These are phyloP conservation scores for Mastigias papua DNA, from an alignment of 30 jellyfish, hydroid and myxozoan species.

Conservation along the genomic window DNA sequence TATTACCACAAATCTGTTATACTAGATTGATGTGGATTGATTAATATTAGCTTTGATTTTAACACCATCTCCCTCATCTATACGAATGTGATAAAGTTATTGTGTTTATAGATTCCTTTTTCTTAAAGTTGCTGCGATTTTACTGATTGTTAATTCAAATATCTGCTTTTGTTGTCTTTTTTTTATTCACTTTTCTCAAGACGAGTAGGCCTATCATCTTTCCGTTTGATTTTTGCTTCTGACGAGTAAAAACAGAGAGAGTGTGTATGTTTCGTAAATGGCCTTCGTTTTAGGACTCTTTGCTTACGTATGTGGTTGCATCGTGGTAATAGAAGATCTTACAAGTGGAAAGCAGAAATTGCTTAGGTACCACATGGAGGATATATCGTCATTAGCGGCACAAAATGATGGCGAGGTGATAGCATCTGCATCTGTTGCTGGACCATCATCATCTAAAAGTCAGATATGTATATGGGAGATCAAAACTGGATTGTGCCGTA, in stretches of 20 bases:
- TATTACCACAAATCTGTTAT: too few species aligned
- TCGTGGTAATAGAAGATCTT: slow-evolving; percentile 81
- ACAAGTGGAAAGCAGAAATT: slow-evolving; percentile 74
- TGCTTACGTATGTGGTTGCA: slow-evolving; percentile 83
- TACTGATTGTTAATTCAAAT: too few species aligned
- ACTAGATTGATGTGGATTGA: too few species aligned
- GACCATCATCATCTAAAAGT: slow-evolving; percentile 46
- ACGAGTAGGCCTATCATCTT: background rate
- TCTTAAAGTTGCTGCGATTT: too few species aligned
- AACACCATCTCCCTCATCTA: too few species aligned
- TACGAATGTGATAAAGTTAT: too few species aligned
- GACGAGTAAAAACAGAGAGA: too few species aligned
- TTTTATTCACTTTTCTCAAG: background rate
- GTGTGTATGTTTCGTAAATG: too few species aligned
- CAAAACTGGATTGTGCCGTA: slow-evolving; percentile 68
- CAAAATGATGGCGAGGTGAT: slow-evolving; percentile 90
- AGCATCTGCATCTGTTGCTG: slow-evolving; percentile 84
- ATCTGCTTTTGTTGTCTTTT: background rate
- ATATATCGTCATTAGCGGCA: slow-evolving; percentile 83
- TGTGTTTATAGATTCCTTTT: too few species aligned
- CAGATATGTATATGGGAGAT: slow-evolving; percentile 90
- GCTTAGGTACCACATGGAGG: slow-evolving; percentile 80
- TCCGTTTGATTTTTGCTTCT: too few species aligned
- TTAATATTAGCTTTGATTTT: too few species aligned
- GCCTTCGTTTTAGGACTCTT: slow-evolving; percentile 68